Conservation (phyloP, 2,797 vertebrate genomes). For the Gouania willdenowi region DNA sequence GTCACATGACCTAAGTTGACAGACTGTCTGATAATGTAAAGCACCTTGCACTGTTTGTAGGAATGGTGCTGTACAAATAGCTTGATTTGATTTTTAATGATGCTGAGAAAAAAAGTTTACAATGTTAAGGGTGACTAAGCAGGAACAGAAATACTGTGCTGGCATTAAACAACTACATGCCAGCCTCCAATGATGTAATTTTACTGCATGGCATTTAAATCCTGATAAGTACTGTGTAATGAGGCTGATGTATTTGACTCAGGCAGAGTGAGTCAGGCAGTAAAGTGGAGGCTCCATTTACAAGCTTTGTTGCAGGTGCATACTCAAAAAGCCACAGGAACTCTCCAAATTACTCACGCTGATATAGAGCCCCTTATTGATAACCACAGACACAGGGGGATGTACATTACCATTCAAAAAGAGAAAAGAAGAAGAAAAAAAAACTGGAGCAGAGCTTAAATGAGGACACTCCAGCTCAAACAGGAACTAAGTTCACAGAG, state of each 20-base stretch:
- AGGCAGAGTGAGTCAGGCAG: conserved; percentile 35
- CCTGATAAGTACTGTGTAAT: conserved; percentile 38
- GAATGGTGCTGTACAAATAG: no score
- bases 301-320: conserved; percentile 47
- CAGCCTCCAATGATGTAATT: no score
- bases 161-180: no score
- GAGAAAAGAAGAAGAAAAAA: not conserved
- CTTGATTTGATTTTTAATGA: no score
- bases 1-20: no score
- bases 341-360: conserved; percentile 33
- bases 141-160: no score
- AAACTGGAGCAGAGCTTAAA: conserved; percentile 6
- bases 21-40: no score
- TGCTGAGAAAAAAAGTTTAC: no score
- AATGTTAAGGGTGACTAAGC: no score
- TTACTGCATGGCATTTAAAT: conserved; percentile 43
- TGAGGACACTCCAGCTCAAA: conserved; percentile 10
- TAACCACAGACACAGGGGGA: conserved; percentile 15
- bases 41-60: no score
- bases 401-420: not conserved
- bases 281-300: conserved; percentile 46
- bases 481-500: conserved; percentile 30
- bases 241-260: conserved; percentile 13
- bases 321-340: conserved; percentile 34
- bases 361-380: conserved; percentile 39